Percentiles rank a stretch among this genome's conserved stretches.
These are phyloP conservation scores for Dromas ardeola DNA, from an alignment of 2,113 vertebrate species.

Conservation along the genomic window DNA sequence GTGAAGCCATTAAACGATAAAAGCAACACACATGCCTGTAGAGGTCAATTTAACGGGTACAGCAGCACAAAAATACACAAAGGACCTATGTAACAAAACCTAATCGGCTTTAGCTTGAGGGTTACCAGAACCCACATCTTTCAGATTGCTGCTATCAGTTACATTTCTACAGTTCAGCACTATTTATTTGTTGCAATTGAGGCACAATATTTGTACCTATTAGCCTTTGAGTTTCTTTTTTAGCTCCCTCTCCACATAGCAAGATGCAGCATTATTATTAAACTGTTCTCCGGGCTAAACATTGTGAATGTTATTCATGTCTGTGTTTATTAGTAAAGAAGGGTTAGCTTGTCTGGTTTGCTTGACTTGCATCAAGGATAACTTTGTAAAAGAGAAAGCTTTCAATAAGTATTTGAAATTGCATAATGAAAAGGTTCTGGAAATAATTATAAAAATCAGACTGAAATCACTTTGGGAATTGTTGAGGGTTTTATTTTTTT, in stretches of 20 bases:
- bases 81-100: constrained; percentile 65
- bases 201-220: constrained; percentile 69
- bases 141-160: constrained; percentile 46
- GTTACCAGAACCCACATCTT: constrained; percentile 69
- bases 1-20: constrained; percentile 61
- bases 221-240: constrained; percentile 68
- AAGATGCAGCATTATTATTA: constrained; percentile 54
- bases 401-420: constrained; percentile 69
- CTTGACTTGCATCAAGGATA: constrained; percentile 58
- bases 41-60: constrained; percentile 74
- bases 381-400: constrained; percentile 18
- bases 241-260: constrained; percentile 53
- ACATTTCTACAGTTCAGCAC: constrained; percentile 59
- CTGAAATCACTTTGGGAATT: constrained; percentile 62
- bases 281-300: constrained; percentile 62
- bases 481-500: constrained; percentile 54
- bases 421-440: constrained; percentile 77
- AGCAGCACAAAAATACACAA: constrained; percentile 70
- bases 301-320: constrained; percentile 41
- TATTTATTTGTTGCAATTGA: constrained; percentile 69
- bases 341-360: constrained; percentile 47
- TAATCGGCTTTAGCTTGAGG: constrained; percentile 71
- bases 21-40: constrained; percentile 45
- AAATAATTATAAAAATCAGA: constrained; percentile 73
- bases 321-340: constrained; percentile 49